These are phyloP conservation scores for Polypterus senegalus DNA, from an alignment of 2,113 vertebrate species.

Conservation along the genomic window DNA sequence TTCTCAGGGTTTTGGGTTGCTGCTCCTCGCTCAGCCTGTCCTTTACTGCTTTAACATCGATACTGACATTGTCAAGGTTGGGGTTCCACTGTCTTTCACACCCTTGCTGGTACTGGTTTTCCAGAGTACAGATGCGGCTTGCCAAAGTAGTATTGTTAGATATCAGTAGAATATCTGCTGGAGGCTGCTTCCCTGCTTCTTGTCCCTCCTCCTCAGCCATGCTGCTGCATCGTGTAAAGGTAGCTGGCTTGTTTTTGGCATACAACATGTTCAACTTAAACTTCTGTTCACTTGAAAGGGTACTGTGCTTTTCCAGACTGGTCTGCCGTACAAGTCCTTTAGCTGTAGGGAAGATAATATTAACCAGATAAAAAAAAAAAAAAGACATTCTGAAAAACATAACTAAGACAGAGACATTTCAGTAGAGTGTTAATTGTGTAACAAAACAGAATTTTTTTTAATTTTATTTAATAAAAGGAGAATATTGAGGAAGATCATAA, in stretches of 20 bases:
- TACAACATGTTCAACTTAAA: slow-evolving; percentile 63
- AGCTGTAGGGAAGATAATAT: slow-evolving; percentile 19
- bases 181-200: slow-evolving; percentile 6
- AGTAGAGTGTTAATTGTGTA: neutral
- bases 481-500: too few relatives aligned
- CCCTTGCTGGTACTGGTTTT: slow-evolving; percentile 5
- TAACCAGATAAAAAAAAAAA: neutral
- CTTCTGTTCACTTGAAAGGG: slow-evolving; percentile 49
- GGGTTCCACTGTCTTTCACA: slow-evolving; percentile 34
- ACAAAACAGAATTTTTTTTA: neutral
- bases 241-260: slow-evolving; percentile 29
- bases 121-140: slow-evolving; percentile 34
- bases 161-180: neutral
- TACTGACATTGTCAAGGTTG: slow-evolving; percentile 40
- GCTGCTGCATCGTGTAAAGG: slow-evolving; percentile 10
- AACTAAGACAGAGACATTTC: neutral
- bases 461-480: neutral
- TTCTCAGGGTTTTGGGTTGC: slow-evolving; percentile 31
- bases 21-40: slow-evolving; percentile 35
- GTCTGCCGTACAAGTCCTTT: slow-evolving; percentile 17
- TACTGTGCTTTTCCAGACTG: slow-evolving; percentile 35
- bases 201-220: slow-evolving; percentile 2
- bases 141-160: slow-evolving; percentile 18
- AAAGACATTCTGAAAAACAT: neutral
- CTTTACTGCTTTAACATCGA: slow-evolving; percentile 33